Evolutionary conservation across 2,113 vertebrate species (phyloP).

Genomic region (Crocuta crocuta): DNA sequence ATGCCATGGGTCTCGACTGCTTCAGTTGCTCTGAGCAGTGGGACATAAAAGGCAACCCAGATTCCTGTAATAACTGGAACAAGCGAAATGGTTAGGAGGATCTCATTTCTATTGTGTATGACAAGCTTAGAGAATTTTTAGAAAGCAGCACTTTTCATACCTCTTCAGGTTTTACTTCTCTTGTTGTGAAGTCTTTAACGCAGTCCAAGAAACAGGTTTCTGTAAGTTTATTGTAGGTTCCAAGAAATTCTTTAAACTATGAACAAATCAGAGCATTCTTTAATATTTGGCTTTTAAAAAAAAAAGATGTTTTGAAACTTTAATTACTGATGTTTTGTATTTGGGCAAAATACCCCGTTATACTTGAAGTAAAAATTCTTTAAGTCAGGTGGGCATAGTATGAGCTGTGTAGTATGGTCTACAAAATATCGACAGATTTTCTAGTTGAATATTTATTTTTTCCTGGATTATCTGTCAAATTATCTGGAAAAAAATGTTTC

Average conservation of each 20-base stretch:
- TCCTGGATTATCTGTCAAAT: not conserved
- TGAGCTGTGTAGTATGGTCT: not conserved
- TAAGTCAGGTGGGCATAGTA: slow-evolving; percentile 7
- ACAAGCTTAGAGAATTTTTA: slow-evolving; percentile 8
- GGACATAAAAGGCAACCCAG: not conserved
- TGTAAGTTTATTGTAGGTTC: slow-evolving; percentile 98
- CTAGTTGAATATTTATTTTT: not conserved
- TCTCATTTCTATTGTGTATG: not conserved
- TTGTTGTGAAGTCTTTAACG: slow-evolving; percentile 96
- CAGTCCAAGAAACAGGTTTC: slow-evolving; percentile 99
- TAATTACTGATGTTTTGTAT: not conserved
- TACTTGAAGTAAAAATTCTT: not conserved
- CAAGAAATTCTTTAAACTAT: slow-evolving; percentile 98
- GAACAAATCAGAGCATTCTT: slow-evolving; percentile 72
- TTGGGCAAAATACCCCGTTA: not conserved
- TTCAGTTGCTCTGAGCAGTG: not conserved
- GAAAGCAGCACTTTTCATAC: slow-evolving; percentile 82
- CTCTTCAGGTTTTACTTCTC: slow-evolving; percentile 97
- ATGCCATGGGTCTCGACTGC: not conserved
- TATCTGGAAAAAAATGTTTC: not conserved
- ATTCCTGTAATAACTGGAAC: not conserved
- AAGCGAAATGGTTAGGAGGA: not conserved
- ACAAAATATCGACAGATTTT: not conserved
- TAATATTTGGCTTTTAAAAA: slow-evolving; percentile 51
- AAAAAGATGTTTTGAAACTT: slow-evolving; percentile 39